Base-by-base conservation (phyloP, 2,797 vertebrate species). In the Sebastolobus altivelis region DNA sequence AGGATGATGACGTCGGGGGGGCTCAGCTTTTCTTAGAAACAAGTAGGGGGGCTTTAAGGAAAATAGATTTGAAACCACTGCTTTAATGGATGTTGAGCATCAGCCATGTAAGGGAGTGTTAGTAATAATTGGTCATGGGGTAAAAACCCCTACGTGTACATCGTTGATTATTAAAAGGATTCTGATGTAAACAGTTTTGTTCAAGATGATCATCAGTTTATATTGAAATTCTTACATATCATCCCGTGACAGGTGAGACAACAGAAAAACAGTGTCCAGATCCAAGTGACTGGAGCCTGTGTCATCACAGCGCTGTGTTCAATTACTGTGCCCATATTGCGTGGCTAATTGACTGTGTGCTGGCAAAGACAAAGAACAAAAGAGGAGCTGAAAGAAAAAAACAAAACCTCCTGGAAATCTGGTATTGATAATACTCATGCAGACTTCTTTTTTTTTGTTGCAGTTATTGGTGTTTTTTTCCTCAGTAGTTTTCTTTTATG, bases 271-370 rank as follows among this genome's bases (percentile, higher is more conserved):
- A 82, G 77, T 67, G 76, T 88, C 85, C 86, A 69, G 73, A 91
- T 81, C 66, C 27, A 14, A 81, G 55, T 84, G 77, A 85, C 58
- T 82, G 55, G 68, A 82, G 85, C 81, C 72, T 60, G 14, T 55
- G 77, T 86, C 82, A 82, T 88, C 81, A 37, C 65, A 9, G 80
- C 68, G 12, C 72, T 62, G 75, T 89, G 87, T 92, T 90, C 72
- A 91, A 89, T 92, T 89, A 91, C 81, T 72, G 82, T 85, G 84
- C 72, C 52, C 84, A 79, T 77, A 81, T 75, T 84, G 86, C 77
- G 55, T 88, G 65, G 87, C 81, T 88, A 89, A 92, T 89, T 88
- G 85, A 80, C 74, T 79, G 8, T 73, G 86, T 75, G 79, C 80
- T 77, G 25, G 76, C 77, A 81, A 70, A 83, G 67, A 22, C 38